Conservation (phyloP, 2,113 vertebrate genomes). For the Podarcis muralis region DNA sequence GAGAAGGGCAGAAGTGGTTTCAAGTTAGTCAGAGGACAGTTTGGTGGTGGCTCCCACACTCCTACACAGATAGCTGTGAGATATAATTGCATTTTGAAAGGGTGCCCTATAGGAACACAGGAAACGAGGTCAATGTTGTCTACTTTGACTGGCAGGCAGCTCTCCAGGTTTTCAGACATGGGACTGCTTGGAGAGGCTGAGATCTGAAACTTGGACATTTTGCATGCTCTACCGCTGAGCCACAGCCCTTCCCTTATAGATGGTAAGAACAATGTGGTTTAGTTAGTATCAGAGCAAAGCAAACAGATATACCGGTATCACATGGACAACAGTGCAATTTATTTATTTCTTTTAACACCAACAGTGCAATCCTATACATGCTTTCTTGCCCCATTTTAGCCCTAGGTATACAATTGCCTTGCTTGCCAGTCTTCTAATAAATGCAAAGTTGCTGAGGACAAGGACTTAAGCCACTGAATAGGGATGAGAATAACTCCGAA, state of each 20-base stretch:
- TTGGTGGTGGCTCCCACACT: too few relatives aligned
- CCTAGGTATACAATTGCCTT: too few relatives aligned
- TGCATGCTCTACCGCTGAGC: neutral
- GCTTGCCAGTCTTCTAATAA: neutral
- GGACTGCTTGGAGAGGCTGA: neutral
- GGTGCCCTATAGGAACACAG: too few relatives aligned
- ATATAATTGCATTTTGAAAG: neutral
- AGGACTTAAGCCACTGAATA: too few relatives aligned
- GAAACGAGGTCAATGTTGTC: too few relatives aligned
- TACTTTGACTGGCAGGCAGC: too few relatives aligned
- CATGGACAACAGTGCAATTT: neutral
- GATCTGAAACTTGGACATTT: neutral
- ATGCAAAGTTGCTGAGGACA: neutral
- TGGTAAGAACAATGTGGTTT: too few relatives aligned
- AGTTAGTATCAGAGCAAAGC: neutral
- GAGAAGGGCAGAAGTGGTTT: neutral
- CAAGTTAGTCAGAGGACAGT: neutral
- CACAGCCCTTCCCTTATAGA: neutral
- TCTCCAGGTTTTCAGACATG: too few relatives aligned
- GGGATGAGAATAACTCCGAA: neutral
- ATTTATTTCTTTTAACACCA: too few relatives aligned
- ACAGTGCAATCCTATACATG: neutral
- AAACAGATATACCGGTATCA: neutral
- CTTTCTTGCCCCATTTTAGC: neutral
- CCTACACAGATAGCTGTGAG: neutral